Percentiles rank a stretch among this genome's conserved stretches.
Conservation (phyloP, 2,888 invertebrate species). For the Lasioglossum marginatum region DNA sequence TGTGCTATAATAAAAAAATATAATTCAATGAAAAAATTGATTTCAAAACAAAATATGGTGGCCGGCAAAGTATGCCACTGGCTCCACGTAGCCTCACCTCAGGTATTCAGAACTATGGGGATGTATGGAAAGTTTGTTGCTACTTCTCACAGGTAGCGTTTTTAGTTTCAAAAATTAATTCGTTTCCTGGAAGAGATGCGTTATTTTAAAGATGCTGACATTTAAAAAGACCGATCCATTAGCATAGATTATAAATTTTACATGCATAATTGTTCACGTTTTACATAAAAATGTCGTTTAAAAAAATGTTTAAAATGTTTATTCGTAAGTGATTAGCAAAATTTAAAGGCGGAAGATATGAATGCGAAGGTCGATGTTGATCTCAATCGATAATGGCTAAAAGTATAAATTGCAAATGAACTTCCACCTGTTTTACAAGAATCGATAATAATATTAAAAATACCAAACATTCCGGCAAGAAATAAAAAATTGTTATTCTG, state of each 20-base stretch:
- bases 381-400: not conserved
- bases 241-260: not conserved
- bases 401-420: not conserved
- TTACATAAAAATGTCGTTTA: not conserved
- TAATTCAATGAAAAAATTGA: not conserved
- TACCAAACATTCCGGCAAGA: not conserved
- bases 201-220: not conserved
- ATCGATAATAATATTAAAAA: not conserved
- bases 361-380: not conserved
- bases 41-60: not conserved
- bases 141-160: slow-evolving; percentile 2
- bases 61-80: not conserved
- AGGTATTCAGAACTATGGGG: not conserved
- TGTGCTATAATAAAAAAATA: not conserved
- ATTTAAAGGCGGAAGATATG: not conserved
- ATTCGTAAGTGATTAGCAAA: not conserved
- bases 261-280: not conserved
- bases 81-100: not conserved
- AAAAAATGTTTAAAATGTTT: not conserved
- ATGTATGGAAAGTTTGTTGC: not conserved
- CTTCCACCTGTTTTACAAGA: not conserved
- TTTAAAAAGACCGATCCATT: not conserved
- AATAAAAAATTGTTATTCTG: not conserved
- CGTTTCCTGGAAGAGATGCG: not conserved
- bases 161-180: not conserved